Conservation (phyloP, 2,888 invertebrate species). For the Spodoptera exigua region DNA sequence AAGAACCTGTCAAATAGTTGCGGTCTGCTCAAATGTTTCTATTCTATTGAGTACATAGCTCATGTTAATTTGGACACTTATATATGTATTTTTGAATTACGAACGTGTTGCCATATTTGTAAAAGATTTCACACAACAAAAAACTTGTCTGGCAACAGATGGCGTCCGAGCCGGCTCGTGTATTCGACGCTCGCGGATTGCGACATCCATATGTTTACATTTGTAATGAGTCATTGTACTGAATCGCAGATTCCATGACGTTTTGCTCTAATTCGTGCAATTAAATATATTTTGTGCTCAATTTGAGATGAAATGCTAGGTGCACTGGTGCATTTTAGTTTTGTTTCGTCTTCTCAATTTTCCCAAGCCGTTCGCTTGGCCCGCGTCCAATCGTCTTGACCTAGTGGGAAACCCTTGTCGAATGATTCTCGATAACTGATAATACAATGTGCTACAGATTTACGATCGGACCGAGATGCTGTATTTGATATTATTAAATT, state of each 20-base stretch:
- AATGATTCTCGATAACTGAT: constrained; percentile 41
- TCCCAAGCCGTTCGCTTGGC: constrained; percentile 37
- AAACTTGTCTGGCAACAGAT: constrained; percentile 35
- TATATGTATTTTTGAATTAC: constrained; percentile 22
- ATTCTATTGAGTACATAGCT: too few relatives aligned
- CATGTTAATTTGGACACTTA: too few relatives aligned
- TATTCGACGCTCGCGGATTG: constrained; percentile 20
- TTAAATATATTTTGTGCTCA: constrained; percentile 29
- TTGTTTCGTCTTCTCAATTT: constrained; percentile 32
- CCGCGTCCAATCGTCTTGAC: constrained; percentile 50
- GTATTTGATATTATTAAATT: background rate
- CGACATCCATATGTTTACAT: constrained; percentile 48
- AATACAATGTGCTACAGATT: constrained; percentile 13
- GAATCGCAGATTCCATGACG: constrained; percentile 39
- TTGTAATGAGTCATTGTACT: constrained; percentile 49
- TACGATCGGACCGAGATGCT: constrained; percentile 4
- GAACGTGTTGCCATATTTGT: constrained; percentile 36
- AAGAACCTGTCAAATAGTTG: constrained; percentile 29
- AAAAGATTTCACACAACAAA: constrained; percentile 44
- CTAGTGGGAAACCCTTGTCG: constrained; percentile 43
- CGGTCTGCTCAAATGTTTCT: background rate
- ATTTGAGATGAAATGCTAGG: constrained; percentile 27
- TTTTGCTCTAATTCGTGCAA: constrained; percentile 47
- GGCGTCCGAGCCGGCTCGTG: constrained; percentile 25
- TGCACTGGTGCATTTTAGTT: constrained; percentile 12